These are phyloP conservation scores for Acanthaster planci DNA, from an alignment of 35 echinoderm and acorn worm genomes.

Conservation along the genomic window DNA sequence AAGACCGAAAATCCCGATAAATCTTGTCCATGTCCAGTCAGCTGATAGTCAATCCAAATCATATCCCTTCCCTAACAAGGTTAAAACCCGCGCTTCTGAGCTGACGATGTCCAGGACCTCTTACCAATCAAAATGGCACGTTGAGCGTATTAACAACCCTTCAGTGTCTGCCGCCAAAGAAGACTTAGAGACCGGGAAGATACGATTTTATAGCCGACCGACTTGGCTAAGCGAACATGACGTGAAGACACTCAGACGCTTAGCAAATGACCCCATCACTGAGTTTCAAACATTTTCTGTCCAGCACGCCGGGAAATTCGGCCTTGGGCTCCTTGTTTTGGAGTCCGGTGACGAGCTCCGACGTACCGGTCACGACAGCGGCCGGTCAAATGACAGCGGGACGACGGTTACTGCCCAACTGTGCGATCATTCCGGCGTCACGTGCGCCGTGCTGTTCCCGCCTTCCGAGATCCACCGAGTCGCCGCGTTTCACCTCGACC, in stretches of 20 bases:
- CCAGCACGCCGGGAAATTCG: conserved; percentile 8
- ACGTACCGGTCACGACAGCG: conserved; percentile 1
- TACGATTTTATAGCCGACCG: conserved; percentile 30
- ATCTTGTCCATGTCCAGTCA: background rate
- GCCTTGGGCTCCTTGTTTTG: conserved; percentile 2
- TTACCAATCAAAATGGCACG: no score
- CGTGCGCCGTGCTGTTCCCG: conserved; percentile 44
- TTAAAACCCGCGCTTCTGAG: background rate
- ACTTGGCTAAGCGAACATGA: conserved; percentile 26
- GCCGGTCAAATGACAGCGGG: background rate
- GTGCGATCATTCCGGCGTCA: background rate
- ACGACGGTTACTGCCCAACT: background rate
- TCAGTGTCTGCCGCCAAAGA: background rate
- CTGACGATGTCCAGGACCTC: no score
- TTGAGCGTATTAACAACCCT: background rate
- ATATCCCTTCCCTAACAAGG: background rate
- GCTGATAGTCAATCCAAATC: background rate
- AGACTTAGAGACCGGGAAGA: background rate
- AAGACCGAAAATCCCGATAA: background rate
- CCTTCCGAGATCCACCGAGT: conserved; percentile 49
- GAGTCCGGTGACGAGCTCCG: conserved; percentile 10
- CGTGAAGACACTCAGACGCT: conserved; percentile 11
- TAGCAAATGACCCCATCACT: conserved; percentile 26
- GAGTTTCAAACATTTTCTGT: background rate
- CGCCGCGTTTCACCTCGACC: conserved; percentile 68